Base-by-base conservation (phyloP, 1,140 invertebrate genomes). In the Ceratina australensis region DNA sequence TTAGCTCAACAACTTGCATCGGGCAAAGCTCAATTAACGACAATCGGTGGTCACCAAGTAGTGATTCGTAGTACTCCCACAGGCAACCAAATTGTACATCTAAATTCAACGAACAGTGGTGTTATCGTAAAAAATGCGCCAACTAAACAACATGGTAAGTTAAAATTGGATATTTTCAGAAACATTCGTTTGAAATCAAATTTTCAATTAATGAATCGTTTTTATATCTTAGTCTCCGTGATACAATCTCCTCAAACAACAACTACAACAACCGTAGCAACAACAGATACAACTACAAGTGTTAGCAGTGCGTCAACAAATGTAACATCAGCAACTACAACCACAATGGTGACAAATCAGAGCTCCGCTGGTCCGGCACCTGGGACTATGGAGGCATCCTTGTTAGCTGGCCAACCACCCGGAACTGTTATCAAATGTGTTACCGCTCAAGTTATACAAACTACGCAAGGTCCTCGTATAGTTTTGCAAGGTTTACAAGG, bases 401-500 rank as follows among this genome's bases (percentile, higher is more conserved):
- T 97, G 2, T 87, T 97, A 3, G 94, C 93, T 1, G 95, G 95
- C 15, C 96, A 97, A 88, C 96, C 96, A 12, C 95, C 96, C 1
- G 96, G 96, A n/a, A 97, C 96, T 0, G 93, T 97, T 1, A 96
- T 97, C n/a, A 97, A 96, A 90, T 96, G 96, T 80, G 96, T 97
- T 0, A 97, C 96, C 1, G 96, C 96, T 0, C 93, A 95, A 89
- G 96, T 97, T 16, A 95, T 97, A 84, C 96, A 96, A 89, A 97
- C 96, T 0, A 94, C 94, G 50, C 95, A 96, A 82, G 96, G 96
- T 0, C 96, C 96, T 3, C 93, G 96, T 73, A 97, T 98, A 79
- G 96, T 97, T 5, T 87, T 97, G 20, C 96, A 97, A 89, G 96
- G 96, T 7, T 89, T 97, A 5, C 95, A 96, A 77, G 96, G 96